phyloP scores from a whole-genome alignment of 2,888 invertebrate genomes.

The Silvanus unidentatus region DNA sequence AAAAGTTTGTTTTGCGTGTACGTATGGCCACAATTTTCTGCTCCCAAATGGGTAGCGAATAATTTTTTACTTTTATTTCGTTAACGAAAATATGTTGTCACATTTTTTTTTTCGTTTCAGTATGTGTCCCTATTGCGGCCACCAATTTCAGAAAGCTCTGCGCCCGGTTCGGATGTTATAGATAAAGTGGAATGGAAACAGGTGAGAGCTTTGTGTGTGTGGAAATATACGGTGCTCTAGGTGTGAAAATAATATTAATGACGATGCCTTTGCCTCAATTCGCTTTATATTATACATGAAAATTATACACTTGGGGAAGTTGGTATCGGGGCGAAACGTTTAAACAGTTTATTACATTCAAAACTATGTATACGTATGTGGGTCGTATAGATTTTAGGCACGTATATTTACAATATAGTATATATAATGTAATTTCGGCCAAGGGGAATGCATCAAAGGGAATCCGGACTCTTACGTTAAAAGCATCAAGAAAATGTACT shows the following conservation, averaged over 20 bases:
- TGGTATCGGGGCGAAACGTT: too few species aligned
- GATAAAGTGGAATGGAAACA: constrained; percentile 89
- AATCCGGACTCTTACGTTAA: too few species aligned
- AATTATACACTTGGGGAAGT: too few species aligned
- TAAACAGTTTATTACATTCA: too few species aligned
- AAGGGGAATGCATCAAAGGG: too few species aligned
- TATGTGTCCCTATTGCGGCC: constrained; percentile 82
- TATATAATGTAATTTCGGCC: too few species aligned
- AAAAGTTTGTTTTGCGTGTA: background rate
- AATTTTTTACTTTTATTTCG: background rate
- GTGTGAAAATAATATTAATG: constrained; percentile 1
- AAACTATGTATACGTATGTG: too few species aligned
- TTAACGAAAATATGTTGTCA: background rate
- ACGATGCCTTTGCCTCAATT: too few species aligned
- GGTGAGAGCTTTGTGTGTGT: constrained; percentile 53
- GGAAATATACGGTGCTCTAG: background rate
- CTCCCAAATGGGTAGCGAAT: background rate
- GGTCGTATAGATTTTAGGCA: too few species aligned
- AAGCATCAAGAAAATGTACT: too few species aligned
- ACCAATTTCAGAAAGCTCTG: constrained; percentile 63
- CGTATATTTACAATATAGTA: too few species aligned
- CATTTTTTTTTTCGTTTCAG: constrained; percentile 59
- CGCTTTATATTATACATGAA: too few species aligned
- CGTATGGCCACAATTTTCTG: constrained; percentile 4
- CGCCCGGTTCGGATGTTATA: constrained; percentile 60